These are phyloP conservation scores for Buphagus erythrorhynchus DNA, from an alignment of 2,797 vertebrate species.

Conservation along the genomic window DNA sequence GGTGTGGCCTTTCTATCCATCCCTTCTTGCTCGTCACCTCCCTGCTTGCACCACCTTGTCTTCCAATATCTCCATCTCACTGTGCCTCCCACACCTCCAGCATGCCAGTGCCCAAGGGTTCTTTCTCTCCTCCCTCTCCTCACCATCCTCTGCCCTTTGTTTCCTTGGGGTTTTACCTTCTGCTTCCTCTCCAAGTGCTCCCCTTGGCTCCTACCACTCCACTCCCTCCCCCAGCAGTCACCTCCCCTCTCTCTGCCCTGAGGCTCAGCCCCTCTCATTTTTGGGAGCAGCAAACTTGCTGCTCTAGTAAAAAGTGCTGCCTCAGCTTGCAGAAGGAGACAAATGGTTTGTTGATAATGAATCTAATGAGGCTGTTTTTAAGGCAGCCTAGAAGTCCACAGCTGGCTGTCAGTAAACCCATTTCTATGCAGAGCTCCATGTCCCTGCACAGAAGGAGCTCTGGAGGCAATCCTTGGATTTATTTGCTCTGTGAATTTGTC, in stretches of 20 bases:
- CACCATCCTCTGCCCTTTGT: neutral
- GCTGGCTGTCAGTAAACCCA: neutral
- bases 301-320: neutral
- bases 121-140: neutral
- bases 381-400: constrained; percentile 22
- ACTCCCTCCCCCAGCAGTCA: neutral
- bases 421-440: neutral
- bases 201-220: neutral
- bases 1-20: neutral
- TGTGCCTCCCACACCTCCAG: neutral
- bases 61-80: neutral
- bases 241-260: neutral
- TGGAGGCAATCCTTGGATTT: neutral
- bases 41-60: neutral
- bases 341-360: neutral
- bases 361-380: constrained; percentile 33
- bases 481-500: neutral
- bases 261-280: neutral
- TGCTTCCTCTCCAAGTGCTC: neutral
- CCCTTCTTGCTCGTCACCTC: neutral
- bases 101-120: fast-evolving
- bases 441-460: neutral
- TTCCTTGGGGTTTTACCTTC: neutral
- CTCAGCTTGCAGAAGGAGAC: neutral
- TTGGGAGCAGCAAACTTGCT: neutral